Evolutionary conservation across 1,140 invertebrate species (phyloP), one percentile per base, ranked within the genome.

Genomic region (Drosophila serrata): DNA sequence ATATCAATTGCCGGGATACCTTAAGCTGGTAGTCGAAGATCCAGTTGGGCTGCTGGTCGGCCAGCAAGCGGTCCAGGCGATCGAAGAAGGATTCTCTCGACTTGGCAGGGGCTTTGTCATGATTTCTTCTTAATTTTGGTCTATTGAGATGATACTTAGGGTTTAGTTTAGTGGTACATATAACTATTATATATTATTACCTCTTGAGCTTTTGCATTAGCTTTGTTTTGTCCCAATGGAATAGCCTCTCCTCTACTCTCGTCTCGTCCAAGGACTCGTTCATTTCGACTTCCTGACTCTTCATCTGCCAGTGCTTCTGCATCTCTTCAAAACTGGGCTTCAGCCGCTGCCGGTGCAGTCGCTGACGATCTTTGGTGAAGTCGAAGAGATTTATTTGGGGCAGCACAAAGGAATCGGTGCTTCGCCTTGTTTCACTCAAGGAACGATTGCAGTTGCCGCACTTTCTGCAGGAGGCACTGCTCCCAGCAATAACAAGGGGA

Each of bases 1-100:
- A 75, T 17, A 88, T 67, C 31, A 90, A 46, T 55, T 68, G 63
- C 9, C 46, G 46, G 22, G 82, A 49, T 7, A 37, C 13, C 33
- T 77, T 67, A 8, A 77, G 57, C 22, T 84, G 63, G 49, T 22
- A 60, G 40, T 87, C 68, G 27, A 84, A 88, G 33, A 72, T 88
- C 84, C 84, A 87, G 31, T 77, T 63, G 17, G 72, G 80, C 15
- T 53, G 29, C 37, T 78, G 72, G 0, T 15, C 19, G 6, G 2
- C 13, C n/a, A 87, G 19, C 27, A 46, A 17, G 0, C 8, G 12
- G 0, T 60, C 22, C 12, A 87, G 49, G n/a, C 45, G 29, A 9
- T 59, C 12, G 4, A 51, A 70, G 24, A 74, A 82, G 7, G 64
- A 59, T 39, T 42, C 37, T 12, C 12, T 13, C 3, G 46, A 7